Conservation (phyloP, 1,140 invertebrate genomes). For the Micrasema minimum region DNA sequence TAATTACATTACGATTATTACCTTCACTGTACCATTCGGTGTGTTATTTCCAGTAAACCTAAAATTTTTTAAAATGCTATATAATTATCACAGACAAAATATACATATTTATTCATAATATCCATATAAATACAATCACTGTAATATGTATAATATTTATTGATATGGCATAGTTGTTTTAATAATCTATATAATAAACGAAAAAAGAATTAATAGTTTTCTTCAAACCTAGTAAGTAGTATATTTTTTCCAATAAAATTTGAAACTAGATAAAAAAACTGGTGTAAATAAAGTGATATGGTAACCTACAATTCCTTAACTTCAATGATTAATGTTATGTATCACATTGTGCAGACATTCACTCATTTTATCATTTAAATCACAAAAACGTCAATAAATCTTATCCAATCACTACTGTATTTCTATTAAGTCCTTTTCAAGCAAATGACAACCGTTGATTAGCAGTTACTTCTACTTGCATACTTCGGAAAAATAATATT, state of each 20-base stretch:
- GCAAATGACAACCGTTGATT: too few relatives aligned
- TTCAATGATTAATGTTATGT: too few relatives aligned
- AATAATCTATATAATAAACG: background rate
- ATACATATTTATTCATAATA: conserved; percentile 5
- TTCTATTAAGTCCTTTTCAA: too few relatives aligned
- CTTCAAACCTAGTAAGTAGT: background rate
- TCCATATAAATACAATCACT: background rate
- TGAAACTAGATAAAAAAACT: background rate
- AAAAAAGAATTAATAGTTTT: background rate
- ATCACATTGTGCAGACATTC: too few relatives aligned
- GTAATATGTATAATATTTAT: background rate
- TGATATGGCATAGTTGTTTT: background rate
- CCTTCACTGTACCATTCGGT: conserved; percentile 14
- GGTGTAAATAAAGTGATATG: background rate
- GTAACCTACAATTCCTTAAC: too few relatives aligned
- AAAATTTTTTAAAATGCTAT: conserved; percentile 5
- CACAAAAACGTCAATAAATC: background rate
- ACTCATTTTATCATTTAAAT: background rate
- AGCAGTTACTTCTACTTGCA: too few relatives aligned
- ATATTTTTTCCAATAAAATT: background rate
- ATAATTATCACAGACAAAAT: conserved; percentile 25
- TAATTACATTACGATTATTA: conserved; percentile 10
- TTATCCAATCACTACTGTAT: too few relatives aligned
- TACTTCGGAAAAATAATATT: too few relatives aligned
- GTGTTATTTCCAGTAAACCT: background rate